These are phyloP conservation scores for Balearica regulorum DNA, from an alignment of 2,797 vertebrate species.

Conservation along the genomic window DNA sequence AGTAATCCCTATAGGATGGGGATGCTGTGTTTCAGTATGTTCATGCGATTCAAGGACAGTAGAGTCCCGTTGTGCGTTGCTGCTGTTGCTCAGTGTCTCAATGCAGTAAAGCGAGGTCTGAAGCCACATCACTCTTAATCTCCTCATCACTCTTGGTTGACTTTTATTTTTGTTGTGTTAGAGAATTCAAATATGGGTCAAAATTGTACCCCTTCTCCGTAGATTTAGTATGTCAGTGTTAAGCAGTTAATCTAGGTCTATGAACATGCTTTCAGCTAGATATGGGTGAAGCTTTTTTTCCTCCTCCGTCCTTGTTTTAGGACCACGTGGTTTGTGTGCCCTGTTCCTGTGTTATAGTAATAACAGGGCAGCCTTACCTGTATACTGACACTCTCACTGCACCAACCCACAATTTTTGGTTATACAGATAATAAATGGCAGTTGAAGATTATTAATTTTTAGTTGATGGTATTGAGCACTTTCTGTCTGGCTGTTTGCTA, in stretches of 20 bases:
- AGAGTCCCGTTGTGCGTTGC: neutral
- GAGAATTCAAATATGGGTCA: neutral
- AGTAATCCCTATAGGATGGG: fast-evolving
- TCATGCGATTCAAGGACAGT: neutral
- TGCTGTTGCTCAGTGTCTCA: neutral
- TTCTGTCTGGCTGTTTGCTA: neutral
- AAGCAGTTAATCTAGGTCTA: neutral
- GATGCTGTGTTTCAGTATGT: neutral
- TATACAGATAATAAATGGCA: neutral
- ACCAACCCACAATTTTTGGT: neutral
- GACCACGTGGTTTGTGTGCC: fast-evolving
- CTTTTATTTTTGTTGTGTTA: neutral
- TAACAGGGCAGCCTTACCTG: neutral
- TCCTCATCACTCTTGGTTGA: neutral
- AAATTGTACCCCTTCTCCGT: neutral
- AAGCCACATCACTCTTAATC: neutral
- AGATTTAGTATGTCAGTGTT: neutral
- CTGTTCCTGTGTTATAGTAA: neutral
- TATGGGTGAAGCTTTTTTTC: neutral
- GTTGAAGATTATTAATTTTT: neutral
- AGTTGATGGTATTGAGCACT: neutral
- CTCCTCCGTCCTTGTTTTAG: neutral
- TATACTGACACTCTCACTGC: neutral
- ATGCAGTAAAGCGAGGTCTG: neutral
- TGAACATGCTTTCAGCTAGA: neutral